A percentile compares a stretch with the other conserved stretches of the same genome.
These are phyloP conservation scores for Hippocampus guttulatus DNA, from an alignment of 2,113 vertebrate species.

Conservation along the genomic window DNA sequence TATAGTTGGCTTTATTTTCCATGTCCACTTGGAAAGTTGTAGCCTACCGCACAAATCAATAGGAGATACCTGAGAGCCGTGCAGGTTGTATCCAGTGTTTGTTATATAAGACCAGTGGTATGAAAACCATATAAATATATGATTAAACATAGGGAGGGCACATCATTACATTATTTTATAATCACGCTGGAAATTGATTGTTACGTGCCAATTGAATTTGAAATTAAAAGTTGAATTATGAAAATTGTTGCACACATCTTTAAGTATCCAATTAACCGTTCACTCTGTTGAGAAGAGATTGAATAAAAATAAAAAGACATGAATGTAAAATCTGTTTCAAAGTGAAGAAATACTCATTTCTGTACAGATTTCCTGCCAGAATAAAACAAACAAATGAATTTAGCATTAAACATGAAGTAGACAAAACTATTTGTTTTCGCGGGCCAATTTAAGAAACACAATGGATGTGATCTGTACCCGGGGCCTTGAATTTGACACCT, in stretches of 20 bases:
- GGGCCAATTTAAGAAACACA: background rate
- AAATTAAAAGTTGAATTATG: too few relatives aligned
- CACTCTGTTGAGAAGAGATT: background rate
- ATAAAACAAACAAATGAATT: too few relatives aligned
- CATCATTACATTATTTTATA: too few relatives aligned
- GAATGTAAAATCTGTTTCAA: background rate
- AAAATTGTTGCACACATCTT: too few relatives aligned
- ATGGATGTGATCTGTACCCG: background rate
- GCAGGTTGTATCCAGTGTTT: constrained; percentile 20
- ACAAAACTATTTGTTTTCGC: background rate
- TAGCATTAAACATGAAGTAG: background rate
- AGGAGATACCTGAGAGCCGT: constrained; percentile 30
- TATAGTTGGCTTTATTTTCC: constrained; percentile 39
- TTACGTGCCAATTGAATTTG: too few relatives aligned
- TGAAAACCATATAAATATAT: too few relatives aligned
- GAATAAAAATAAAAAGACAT: background rate
- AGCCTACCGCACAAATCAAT: constrained; percentile 36
- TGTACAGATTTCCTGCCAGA: background rate
- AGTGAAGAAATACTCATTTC: background rate
- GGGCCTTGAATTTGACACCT: background rate
- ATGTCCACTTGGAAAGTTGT: constrained; percentile 45
- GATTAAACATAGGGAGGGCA: too few relatives aligned
- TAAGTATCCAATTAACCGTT: background rate
- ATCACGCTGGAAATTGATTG: too few relatives aligned
- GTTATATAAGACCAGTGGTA: background rate